These are phyloP conservation scores for Parnassius orleans DNA, from an alignment of 2,888 invertebrate species.

Conservation along the genomic window DNA sequence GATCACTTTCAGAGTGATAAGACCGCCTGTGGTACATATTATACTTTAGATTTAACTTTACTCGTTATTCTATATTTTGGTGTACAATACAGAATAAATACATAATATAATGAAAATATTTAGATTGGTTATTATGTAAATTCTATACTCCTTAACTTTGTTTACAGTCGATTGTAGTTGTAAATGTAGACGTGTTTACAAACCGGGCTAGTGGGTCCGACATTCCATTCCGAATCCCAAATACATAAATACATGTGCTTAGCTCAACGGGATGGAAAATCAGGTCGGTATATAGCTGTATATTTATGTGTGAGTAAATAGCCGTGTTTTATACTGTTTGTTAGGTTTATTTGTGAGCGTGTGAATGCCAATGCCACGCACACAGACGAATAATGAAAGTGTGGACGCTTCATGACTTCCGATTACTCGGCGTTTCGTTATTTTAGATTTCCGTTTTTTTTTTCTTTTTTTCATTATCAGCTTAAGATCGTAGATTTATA, in stretches of 20 bases:
- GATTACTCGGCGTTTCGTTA: conserved; percentile 30
- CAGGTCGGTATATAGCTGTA: conserved; percentile 31
- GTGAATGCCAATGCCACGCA: conserved; percentile 42
- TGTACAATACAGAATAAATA: too few relatives aligned
- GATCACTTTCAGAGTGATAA: too few relatives aligned
- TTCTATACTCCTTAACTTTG: background rate
- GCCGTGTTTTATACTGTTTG: conserved; percentile 25
- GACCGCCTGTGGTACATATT: too few relatives aligned
- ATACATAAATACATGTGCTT: conserved; percentile 51
- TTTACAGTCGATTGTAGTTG: conserved; percentile 20
- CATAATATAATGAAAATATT: too few relatives aligned
- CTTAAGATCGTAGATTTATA: too few relatives aligned
- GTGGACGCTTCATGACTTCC: conserved; percentile 29
- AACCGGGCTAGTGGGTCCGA: conserved; percentile 35
- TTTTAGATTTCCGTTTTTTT: conserved; percentile 21
- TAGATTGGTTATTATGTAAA: background rate
- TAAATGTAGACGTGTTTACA: conserved; percentile 12
- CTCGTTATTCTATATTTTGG: too few relatives aligned
- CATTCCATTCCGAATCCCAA: conserved; percentile 49
- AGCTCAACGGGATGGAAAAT: conserved; percentile 38
- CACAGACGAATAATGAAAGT: conserved; percentile 38
- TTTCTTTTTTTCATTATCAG: background rate
- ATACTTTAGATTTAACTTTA: too few relatives aligned
- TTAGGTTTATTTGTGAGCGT: conserved; percentile 18
- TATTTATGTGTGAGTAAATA: conserved; percentile 9